phyloP scores from a whole-genome alignment of 2,113 vertebrate genomes.

The Oceanites oceanicus region DNA sequence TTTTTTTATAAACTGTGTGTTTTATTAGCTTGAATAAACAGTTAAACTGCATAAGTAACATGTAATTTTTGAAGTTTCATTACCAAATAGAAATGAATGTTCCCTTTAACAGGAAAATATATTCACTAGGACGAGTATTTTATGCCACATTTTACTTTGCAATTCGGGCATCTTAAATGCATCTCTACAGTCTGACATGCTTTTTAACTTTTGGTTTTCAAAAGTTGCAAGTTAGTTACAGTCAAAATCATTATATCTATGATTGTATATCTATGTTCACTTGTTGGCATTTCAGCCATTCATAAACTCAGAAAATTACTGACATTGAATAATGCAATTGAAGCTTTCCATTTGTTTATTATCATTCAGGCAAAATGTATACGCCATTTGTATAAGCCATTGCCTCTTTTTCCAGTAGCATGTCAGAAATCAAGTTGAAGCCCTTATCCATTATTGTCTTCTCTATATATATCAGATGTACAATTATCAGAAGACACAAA shows the following conservation, averaged over 20 bases:
- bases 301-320: neutral
- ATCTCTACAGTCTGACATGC: neutral
- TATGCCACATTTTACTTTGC: neutral
- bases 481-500: conserved; percentile 25
- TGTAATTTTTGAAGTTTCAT: neutral
- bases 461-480: neutral
- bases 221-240: neutral
- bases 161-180: neutral
- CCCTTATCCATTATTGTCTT: neutral
- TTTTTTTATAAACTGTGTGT: neutral
- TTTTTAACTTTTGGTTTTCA: neutral
- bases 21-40: neutral
- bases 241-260: neutral
- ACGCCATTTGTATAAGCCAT: neutral
- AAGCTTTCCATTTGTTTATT: neutral
- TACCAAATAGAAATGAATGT: neutral
- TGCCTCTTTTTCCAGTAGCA: neutral
- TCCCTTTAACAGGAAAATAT: neutral
- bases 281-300: neutral
- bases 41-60: neutral
- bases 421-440: conserved; percentile 14
- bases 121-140: neutral
- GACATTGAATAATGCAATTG: neutral
- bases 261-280: neutral
- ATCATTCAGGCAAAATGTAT: neutral